These are phyloP conservation scores for Argyrosomus regius DNA, from an alignment of 2,797 vertebrate genomes.

Conservation along the genomic window DNA sequence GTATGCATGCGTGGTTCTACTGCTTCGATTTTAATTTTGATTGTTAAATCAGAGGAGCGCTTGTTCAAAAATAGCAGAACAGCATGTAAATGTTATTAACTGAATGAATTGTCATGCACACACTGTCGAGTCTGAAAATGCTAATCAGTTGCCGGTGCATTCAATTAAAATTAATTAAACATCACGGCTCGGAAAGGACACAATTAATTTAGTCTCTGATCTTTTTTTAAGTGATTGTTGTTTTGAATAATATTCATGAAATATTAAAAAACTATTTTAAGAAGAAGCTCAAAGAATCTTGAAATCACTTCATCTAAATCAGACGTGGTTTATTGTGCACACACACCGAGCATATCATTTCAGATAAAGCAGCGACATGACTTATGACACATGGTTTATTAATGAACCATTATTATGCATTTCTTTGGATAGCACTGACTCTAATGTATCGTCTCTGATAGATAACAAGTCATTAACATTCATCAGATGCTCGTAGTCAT, in stretches of 20 bases:
- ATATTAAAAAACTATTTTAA: background rate
- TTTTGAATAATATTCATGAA: background rate
- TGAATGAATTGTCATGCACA: background rate
- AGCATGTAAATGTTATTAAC: background rate
- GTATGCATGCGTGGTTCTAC: background rate
- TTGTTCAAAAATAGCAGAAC: background rate
- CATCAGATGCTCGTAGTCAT: conserved; percentile 16
- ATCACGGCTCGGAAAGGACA: background rate
- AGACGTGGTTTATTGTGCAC: background rate
- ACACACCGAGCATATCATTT: background rate
- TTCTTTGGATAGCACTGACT: conserved; percentile 7
- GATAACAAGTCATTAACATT: conserved; percentile 42
- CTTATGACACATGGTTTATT: background rate
- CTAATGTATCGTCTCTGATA: conserved; percentile 11
- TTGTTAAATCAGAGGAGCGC: background rate
- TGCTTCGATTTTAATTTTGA: background rate
- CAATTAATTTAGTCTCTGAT: background rate
- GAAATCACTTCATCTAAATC: background rate
- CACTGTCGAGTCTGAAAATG: background rate
- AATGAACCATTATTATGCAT: background rate
- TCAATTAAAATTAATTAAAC: background rate
- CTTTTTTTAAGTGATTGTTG: background rate
- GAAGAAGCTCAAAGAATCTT: no score
- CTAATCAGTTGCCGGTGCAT: background rate
- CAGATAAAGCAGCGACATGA: background rate